Evolutionary conservation across 2,113 vertebrate species (phyloP), one percentile per base, ranked within the genome.

Genomic region (Hoplias malabaricus): DNA sequence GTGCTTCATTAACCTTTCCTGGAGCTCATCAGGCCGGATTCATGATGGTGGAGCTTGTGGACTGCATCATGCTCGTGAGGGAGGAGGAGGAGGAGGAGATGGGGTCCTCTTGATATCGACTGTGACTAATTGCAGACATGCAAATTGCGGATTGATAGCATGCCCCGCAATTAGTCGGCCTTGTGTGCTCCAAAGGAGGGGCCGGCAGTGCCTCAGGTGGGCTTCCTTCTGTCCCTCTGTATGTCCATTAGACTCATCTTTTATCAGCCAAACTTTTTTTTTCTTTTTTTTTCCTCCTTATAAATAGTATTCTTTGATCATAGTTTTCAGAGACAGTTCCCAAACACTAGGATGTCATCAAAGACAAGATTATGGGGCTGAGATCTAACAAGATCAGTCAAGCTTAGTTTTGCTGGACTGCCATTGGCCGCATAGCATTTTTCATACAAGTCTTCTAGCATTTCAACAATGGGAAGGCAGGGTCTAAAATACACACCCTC

Each of bases 1-100:
- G 83, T 82, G 80, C 77, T 82, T 84, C 77, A 84, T 82, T 84
- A 82, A 80, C 83, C 83, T 84, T 79, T 79, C 33, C 73, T 56
- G 65, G 59, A 48, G 61, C 80, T 84, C 83, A 84, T 82, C 83
- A 84, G 73, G 69, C 68, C 40, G 21, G 57, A 84, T 82, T 84
- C 74, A 82, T 78, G 23, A 69, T 69, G 69, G 62, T 46, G 59
- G 68, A 61, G 38, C 21, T 34, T 69, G 56, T 23, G 27, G 56
- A 73, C 56, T 36, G 21, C 67, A 25, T 79, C 57, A 67, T 34
- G 5, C 4, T 19, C 33, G 9, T 57, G 48, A 68, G 57, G 57
- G 29, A 71, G 66, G 61, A 79, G 76, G 48, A 38, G 36, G 36
- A 38, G 36, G 36, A 38, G 36, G 36, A 53, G 48, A 82, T 46